Base-by-base conservation (phyloP, 2,797 vertebrate genomes). In the Geotrypetes seraphini region DNA sequence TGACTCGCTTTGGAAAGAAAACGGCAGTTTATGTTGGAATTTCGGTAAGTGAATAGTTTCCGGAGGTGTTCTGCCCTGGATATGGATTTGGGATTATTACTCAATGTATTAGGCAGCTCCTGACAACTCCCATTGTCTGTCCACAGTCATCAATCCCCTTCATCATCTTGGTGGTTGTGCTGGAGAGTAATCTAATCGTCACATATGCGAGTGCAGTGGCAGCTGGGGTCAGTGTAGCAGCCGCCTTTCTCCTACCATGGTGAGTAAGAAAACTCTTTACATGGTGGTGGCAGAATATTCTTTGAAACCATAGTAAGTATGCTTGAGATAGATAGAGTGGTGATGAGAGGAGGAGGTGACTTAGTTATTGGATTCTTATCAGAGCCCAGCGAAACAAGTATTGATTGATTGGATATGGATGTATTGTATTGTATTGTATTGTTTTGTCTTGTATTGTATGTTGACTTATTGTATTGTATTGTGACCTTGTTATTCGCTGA, bases 1-100 rank as follows among this genome's bases (percentile, higher is more conserved):
- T 99, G 13, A 92, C 83, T 6, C 86, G 70, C 31, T 97, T 93
- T 58, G 96, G 96, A 39, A 99, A 99, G 69, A 99, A 99, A 79
- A 92, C 43, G 0, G 89, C 96, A 1, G 92, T 95, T 24, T 97
- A 83, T 1, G 5, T 78, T 39, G 96, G 96, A 32, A 90, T 83
- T 67, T 71, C 89, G 49, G 96, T 99, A 75, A 94, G 91, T 73
- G 31, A 31, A 30, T 20, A 22, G 16, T 20, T 13, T 12, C 25
- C n/a, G 22, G 8, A 7, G 25, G 22, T 16, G 15, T 27, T 18
- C 15, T 12, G 33, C 12, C 4, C 12, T 16, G 7, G 5, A 3
- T 4, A 9, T 3, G 8, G n/a, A n/a, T n/a, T n/a, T 7, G 12
- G 12, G 22, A n/a, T n/a, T 4, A 4, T 7, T 7, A 4, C 6